Evolutionary conservation across 2,113 vertebrate genomes (phyloP), one percentile per base, ranked within the genome.

Genomic region (Silurus meridionalis): DNA sequence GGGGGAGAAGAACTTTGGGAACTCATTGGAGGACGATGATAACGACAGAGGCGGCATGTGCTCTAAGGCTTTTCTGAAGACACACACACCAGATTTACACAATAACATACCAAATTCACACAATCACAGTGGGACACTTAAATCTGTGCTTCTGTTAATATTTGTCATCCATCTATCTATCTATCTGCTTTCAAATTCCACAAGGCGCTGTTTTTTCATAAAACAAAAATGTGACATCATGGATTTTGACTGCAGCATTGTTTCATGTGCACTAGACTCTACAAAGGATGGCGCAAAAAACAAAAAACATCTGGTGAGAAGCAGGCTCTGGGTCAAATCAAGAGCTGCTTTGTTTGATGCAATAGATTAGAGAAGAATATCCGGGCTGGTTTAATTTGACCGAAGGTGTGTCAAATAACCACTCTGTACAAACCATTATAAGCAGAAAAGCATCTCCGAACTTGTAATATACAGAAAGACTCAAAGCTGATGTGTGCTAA

Each of bases 21-120:
- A 96, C 87, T 98, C 97, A 0, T 97, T 95, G 77, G 98, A 98
- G 48, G 96, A 96, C 0, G 96, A 94, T 0, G 97, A 97, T 2
- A 99, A 95, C 46, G 98, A 99, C 1, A 99, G 90, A 0, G 98
- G 98, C 2, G 97, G 97, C 97, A 99, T 99, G 91, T 99, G 98
- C 46, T 95, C 95, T 88, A 99, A 94, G 60, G 98, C 98, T 95
- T 97, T 99, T 92, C 98, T 99, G 83, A 72, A 71, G 52, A 71
- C 10, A 82, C 78, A 86, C 28, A 17, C 21, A 50, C 50, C 81
- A 57, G 64, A 84, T n/a, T n/a, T n/a, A n/a, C n/a, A n/a, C n/a
- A n/a, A n/a, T n/a, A n/a, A n/a, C n/a, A n/a, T n/a, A n/a, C n/a
- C n/a, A n/a, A n/a, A n/a, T n/a, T n/a, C n/a, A n/a, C n/a, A n/a